These are phyloP conservation scores for Chydorus sphaericus DNA, from an alignment of 2,888 invertebrate genomes.

Conservation along the genomic window DNA sequence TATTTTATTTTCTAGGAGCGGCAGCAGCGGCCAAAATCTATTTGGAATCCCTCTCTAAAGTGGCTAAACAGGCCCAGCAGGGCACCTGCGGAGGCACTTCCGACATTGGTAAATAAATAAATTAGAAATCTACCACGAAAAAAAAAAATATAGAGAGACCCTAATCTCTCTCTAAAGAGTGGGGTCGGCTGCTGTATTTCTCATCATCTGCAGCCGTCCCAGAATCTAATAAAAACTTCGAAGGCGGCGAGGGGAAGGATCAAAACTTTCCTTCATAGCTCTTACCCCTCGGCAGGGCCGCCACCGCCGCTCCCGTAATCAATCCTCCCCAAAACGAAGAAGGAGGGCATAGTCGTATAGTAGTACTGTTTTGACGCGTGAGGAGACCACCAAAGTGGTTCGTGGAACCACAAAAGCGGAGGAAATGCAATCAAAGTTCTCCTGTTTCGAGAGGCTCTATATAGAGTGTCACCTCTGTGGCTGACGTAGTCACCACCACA, in stretches of 20 bases:
- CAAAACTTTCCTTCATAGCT: too few relatives aligned
- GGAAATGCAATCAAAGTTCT: too few relatives aligned
- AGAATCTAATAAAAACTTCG: background rate
- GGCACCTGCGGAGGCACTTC: slow-evolving; percentile 78
- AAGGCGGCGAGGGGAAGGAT: background rate
- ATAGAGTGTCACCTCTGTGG: too few relatives aligned
- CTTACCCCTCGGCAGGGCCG: too few relatives aligned
- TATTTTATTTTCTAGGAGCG: slow-evolving; percentile 53
- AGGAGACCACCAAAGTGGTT: background rate
- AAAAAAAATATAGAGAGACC: too few relatives aligned
- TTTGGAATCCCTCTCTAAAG: slow-evolving; percentile 72
- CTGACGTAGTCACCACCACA: too few relatives aligned
- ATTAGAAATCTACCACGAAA: too few relatives aligned
- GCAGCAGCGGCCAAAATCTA: slow-evolving; percentile 75
- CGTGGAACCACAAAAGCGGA: background rate
- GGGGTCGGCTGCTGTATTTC: background rate
- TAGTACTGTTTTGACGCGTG: background rate
- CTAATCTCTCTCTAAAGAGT: background rate
- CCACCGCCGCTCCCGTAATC: too few relatives aligned
- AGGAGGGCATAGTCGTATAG: too few relatives aligned
- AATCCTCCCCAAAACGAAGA: too few relatives aligned
- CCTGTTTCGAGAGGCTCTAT: too few relatives aligned
- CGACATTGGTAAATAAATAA: slow-evolving; percentile 56
- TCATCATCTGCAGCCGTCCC: background rate
- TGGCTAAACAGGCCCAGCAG: slow-evolving; percentile 78